These are phyloP conservation scores for Nesogale talazaci DNA, from an alignment of 2,113 vertebrate genomes.

Conservation along the genomic window DNA sequence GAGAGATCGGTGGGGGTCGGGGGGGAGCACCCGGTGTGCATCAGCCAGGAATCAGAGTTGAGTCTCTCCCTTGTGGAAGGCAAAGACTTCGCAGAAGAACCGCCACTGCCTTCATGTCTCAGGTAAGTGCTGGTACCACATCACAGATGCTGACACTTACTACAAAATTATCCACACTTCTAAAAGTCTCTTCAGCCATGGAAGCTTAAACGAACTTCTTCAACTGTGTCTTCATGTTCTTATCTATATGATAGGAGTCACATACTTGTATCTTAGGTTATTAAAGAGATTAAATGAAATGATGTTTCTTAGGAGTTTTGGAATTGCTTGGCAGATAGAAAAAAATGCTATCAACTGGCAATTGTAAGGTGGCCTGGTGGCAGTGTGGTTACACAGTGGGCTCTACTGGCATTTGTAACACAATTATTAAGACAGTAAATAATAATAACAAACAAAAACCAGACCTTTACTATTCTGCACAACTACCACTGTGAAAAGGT, in stretches of 20 bases:
- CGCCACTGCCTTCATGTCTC: not conserved
- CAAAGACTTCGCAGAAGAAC: not conserved
- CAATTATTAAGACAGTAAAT: not conserved
- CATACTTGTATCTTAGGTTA: not conserved
- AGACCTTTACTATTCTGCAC: not conserved
- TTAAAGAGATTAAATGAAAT: not conserved
- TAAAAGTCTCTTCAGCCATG: not conserved
- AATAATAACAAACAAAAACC: not conserved
- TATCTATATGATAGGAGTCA: not conserved
- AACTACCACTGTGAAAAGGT: not conserved
- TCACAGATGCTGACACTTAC: not conserved
- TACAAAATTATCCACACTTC: not conserved
- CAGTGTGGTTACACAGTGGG: no score
- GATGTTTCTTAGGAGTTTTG: not conserved
- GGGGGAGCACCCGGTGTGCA: not conserved
- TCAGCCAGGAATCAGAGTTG: not conserved
- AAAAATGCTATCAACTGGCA: not conserved
- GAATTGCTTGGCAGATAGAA: not conserved
- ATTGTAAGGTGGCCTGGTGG: not conserved
- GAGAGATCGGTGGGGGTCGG: not conserved
- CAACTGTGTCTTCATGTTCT: not conserved
- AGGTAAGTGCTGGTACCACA: not conserved
- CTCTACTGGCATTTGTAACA: not conserved
- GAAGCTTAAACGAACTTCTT: not conserved
- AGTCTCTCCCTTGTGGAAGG: not conserved